Base-by-base conservation (phyloP, 2,888 invertebrate species). In the Listrodromus nycthemerus region DNA sequence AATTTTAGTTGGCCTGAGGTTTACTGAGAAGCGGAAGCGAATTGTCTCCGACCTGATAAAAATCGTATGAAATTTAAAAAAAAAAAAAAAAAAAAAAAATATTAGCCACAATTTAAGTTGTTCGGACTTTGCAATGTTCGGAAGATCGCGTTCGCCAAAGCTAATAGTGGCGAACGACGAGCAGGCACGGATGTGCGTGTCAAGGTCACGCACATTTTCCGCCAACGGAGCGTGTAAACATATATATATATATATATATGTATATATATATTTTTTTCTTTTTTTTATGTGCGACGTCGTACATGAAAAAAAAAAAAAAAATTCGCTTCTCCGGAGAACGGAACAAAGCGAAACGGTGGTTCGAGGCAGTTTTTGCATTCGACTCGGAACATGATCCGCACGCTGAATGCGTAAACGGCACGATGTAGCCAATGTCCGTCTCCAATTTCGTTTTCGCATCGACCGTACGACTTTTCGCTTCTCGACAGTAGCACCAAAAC, bases 171-270 rank as follows among this genome's bases (percentile, higher is more conserved):
- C 63, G 76, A 48, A 45, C 77, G 65, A 74, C 69, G 79, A 69
- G 85, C 86, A 79, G 78, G 84, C 83, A 82, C 65, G 55, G 78
- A 82, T 85, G 85, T 86, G 86, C 89, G 88, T 89, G 90, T 90
- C 91, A 91, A 91, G 92, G 91, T 91, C 88, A 88, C 86, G 86
- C 85, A 83, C 88, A 89, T 91, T 92, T 92, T 89, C 89, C 89
- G 84, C 87, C 85, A 85, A 85, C 86, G 88, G 90, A 90, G 52
- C 52, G 21, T 21, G 52, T 52, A 21, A 8, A 37, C 5, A 37
- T 10, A 37, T 37, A 37, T 10, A 37, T 37, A 37, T 90, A 90
- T 87, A 87, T 85, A 86, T 87, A 67, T 45, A 37, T 8, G 10
- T 1, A 10, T 37, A 4, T 30, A 30, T 4, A 37, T n/a, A n/a